phyloP scores from a whole-genome alignment of 2,888 invertebrate species.

The Eupithecia centaureata region DNA sequence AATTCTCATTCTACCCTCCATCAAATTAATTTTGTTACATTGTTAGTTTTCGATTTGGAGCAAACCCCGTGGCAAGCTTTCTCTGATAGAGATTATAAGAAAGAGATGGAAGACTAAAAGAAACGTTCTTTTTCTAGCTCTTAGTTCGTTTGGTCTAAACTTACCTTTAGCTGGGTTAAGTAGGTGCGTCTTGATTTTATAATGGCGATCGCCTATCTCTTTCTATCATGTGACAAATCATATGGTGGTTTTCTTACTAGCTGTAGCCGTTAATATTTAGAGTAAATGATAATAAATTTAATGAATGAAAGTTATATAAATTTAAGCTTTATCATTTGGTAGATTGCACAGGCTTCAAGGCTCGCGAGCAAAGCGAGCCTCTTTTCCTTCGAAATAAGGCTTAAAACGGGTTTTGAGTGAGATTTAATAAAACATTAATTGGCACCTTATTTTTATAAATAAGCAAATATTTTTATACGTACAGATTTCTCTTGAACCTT shows the following conservation, averaged over 20 bases:
- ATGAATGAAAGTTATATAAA: background rate
- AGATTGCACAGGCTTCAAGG: constrained; percentile 1
- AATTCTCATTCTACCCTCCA: background rate
- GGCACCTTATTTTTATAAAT: constrained; percentile 50
- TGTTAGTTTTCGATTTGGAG: too few species aligned
- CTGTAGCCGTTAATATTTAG: background rate
- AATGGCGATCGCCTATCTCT: background rate
- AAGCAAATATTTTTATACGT: constrained; percentile 54
- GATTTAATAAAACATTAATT: constrained; percentile 21
- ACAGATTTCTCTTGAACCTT: constrained; percentile 36
- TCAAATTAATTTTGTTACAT: background rate
- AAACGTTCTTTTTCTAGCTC: background rate
- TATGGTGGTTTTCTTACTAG: background rate
- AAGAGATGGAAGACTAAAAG: background rate
- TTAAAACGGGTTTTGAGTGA: constrained; percentile 6
- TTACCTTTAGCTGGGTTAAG: background rate
- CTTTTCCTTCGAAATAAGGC: background rate
- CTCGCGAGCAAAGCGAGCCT: constrained; percentile 3
- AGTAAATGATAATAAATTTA: background rate
- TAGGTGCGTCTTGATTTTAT: background rate
- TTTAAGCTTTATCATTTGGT: background rate
- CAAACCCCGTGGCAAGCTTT: too few species aligned
- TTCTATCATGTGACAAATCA: constrained; percentile 1
- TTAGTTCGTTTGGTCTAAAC: background rate
- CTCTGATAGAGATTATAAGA: background rate